Conservation (phyloP, 2,113 vertebrate species). For the Indri indri region DNA sequence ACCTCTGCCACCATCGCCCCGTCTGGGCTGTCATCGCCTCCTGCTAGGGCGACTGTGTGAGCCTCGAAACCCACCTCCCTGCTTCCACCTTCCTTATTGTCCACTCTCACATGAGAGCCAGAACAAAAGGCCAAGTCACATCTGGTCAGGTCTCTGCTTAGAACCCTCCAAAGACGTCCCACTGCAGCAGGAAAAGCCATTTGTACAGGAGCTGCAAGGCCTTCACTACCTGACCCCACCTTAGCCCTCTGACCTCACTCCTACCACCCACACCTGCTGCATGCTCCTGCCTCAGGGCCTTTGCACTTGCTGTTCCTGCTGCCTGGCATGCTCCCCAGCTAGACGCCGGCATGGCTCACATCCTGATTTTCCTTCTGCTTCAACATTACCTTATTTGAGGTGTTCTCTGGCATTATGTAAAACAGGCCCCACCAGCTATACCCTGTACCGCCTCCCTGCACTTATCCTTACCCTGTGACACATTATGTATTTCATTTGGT, state of each 20-base stretch:
- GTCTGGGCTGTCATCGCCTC: neutral
- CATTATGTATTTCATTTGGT: neutral
- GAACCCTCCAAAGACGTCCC: neutral
- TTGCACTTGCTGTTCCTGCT: neutral
- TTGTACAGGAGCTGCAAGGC: neutral
- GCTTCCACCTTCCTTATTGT: neutral
- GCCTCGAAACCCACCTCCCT: neutral
- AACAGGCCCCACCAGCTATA: rapidly evolving
- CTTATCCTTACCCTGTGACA: neutral
- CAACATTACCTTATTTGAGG: neutral
- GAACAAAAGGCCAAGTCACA: neutral
- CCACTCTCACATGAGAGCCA: neutral
- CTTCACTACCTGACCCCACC: neutral
- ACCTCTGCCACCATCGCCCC: neutral
- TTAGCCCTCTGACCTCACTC: neutral
- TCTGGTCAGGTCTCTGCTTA: neutral
- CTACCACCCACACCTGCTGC: too few species aligned
- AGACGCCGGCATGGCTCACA: neutral
- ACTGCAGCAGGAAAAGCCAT: neutral
- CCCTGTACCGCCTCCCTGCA: neutral
- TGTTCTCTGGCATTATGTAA: neutral
- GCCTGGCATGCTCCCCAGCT: neutral
- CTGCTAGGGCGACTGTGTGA: neutral
- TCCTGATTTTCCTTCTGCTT: neutral
- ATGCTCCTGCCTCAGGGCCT: neutral